Evolutionary conservation across 2,113 vertebrate genomes (phyloP).

Genomic region (Dasypus novemcinctus): DNA sequence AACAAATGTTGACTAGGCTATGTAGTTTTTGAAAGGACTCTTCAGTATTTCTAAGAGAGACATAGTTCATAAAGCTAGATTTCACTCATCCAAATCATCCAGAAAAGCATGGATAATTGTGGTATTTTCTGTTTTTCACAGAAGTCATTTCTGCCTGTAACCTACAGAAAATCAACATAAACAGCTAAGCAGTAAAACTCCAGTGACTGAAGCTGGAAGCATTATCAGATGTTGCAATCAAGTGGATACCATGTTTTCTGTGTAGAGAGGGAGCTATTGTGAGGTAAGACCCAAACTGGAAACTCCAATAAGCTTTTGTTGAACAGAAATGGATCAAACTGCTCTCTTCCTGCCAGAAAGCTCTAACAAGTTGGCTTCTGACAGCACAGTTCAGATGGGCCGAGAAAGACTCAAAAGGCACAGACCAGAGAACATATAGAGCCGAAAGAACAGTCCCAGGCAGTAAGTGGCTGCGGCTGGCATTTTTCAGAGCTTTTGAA

Average conservation of each 20-base stretch:
- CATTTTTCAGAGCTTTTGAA: slow-evolving; percentile 31
- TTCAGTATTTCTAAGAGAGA: not conserved
- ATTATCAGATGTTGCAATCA: not conserved
- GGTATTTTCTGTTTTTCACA: not conserved
- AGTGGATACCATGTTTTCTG: not conserved
- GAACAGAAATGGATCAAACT: slow-evolving; percentile 15
- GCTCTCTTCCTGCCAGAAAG: not conserved
- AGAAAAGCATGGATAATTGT: not conserved
- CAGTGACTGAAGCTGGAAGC: not conserved
- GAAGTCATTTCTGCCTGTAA: not conserved
- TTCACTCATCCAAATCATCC: not conserved
- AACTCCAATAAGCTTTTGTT: not conserved
- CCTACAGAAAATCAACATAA: not conserved
- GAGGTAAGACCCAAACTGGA: not conserved
- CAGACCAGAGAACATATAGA: not conserved
- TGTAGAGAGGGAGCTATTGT: not conserved
- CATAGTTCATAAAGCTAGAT: not conserved
- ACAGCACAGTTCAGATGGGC: not conserved
- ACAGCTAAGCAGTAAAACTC: not conserved
- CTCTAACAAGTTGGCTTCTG: not conserved
- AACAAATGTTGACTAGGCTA: not conserved
- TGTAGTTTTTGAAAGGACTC: not conserved
- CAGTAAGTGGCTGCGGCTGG: not conserved
- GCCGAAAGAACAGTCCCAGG: not conserved
- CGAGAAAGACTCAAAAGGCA: not conserved